A percentile compares a stretch with the other conserved stretches of the same genome.
Evolutionary conservation across 2,797 vertebrate species (phyloP).

Genomic region (Yasuhikotakia modesta): DNA sequence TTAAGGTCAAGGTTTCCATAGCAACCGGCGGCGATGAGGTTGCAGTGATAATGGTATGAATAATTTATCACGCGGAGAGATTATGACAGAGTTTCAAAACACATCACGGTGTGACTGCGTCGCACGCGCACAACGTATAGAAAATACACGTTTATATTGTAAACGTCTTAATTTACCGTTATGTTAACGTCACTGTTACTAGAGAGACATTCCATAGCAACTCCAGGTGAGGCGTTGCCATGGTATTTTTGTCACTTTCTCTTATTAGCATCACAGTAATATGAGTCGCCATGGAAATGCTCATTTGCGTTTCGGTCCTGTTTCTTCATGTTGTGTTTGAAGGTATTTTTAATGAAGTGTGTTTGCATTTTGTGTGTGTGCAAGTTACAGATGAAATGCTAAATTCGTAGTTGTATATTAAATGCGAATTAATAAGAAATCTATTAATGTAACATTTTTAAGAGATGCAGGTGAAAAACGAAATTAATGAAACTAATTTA

Average conservation of each 20-base stretch:
- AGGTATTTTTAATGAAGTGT: slow-evolving; percentile 12
- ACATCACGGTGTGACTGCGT: slow-evolving; percentile 31
- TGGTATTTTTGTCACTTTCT: slow-evolving; percentile 31
- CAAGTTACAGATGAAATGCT: slow-evolving; percentile 20
- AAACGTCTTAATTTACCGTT: slow-evolving; percentile 7
- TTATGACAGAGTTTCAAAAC: slow-evolving; percentile 44
- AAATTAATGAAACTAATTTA: slow-evolving; percentile 36
- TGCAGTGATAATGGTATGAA: slow-evolving; percentile 55
- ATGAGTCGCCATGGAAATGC: slow-evolving; percentile 30
- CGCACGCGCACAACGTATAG: slow-evolving; percentile 13
- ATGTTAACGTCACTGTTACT: background rate
- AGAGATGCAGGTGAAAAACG: slow-evolving; percentile 5
- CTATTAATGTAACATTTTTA: slow-evolving; percentile 35
- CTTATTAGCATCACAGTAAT: slow-evolving; percentile 28
- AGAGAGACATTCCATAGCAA: slow-evolving; percentile 26
- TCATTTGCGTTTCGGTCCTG: slow-evolving; percentile 7
- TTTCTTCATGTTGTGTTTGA: background rate
- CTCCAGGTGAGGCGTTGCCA: slow-evolving; percentile 45
- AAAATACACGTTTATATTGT: slow-evolving; percentile 6
- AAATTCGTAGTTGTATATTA: slow-evolving; percentile 18
- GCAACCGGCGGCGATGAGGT: slow-evolving; percentile 46
- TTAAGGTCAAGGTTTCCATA: slow-evolving; percentile 60
- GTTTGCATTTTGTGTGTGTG: background rate
- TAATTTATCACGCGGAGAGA: slow-evolving; percentile 55
- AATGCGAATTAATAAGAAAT: slow-evolving; percentile 8